These are phyloP conservation scores for Brienomyrus brachyistius DNA, from an alignment of 2,113 vertebrate species.

Conservation along the genomic window DNA sequence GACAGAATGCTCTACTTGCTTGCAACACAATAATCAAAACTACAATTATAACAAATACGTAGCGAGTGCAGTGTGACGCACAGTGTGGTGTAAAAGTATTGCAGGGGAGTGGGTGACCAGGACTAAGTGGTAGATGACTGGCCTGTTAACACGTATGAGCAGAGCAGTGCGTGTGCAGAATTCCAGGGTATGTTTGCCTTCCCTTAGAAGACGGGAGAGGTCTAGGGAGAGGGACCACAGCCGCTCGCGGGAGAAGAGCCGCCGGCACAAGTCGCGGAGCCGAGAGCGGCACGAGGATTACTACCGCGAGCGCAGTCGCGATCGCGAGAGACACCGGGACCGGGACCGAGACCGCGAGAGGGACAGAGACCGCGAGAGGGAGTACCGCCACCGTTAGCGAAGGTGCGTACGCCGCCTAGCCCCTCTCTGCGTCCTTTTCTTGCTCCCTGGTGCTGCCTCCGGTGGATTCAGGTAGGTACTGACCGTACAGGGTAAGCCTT, in stretches of 20 bases:
- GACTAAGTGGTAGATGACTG: neutral
- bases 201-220: constrained; percentile 85
- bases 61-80: neutral
- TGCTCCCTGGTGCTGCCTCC: neutral
- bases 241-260: constrained; percentile 91
- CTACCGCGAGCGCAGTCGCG: constrained; percentile 91
- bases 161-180: neutral
- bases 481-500: neutral
- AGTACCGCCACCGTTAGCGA: constrained; percentile 86
- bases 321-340: constrained; percentile 88
- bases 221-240: constrained; percentile 98
- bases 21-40: neutral
- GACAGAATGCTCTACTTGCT: neutral
- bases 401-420: constrained; percentile 63
- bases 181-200: constrained; percentile 32
- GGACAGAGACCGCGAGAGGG: constrained; percentile 85
- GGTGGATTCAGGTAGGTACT: neutral
- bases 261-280: constrained; percentile 94
- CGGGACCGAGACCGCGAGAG: constrained; percentile 85
- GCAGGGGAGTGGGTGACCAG: neutral
- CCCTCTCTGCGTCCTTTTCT: neutral
- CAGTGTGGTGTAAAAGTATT: neutral
- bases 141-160: neutral
- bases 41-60: neutral
- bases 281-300: constrained; percentile 96